These are phyloP conservation scores for Tinamus guttatus DNA, from an alignment of 2,113 vertebrate genomes.

Conservation along the genomic window DNA sequence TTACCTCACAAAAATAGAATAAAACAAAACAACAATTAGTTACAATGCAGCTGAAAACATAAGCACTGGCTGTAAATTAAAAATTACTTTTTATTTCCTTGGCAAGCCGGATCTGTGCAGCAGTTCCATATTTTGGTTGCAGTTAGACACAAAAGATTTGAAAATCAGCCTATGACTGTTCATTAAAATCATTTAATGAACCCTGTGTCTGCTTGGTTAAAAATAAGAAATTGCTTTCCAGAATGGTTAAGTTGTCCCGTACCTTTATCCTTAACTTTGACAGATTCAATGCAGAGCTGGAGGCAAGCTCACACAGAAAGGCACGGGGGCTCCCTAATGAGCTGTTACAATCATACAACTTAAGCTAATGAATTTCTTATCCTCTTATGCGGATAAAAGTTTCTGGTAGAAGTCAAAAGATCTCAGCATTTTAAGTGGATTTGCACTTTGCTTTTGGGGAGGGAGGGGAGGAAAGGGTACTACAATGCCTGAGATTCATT, in stretches of 20 bases:
- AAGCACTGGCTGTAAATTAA: slow-evolving; percentile 2
- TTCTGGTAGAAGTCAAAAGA: slow-evolving; percentile 44
- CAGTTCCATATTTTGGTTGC: slow-evolving; percentile 10
- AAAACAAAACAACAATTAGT: not conserved
- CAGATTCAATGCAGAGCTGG: not conserved
- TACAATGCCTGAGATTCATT: not conserved
- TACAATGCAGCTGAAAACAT: not conserved
- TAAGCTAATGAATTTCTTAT: slow-evolving; percentile 58
- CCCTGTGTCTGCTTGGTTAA: slow-evolving; percentile 21
- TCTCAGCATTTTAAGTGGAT: slow-evolving; percentile 16
- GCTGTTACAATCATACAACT: slow-evolving; percentile 27
- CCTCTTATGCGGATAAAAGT: slow-evolving; percentile 40
- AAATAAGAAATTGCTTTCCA: slow-evolving; percentile 27
- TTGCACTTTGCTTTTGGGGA: slow-evolving; percentile 8
- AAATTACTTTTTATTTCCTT: not conserved
- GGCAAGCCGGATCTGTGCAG: not conserved
- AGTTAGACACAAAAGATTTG: slow-evolving; percentile 12
- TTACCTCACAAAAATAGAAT: not conserved
- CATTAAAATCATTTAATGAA: slow-evolving; percentile 44
- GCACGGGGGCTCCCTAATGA: slow-evolving; percentile 36
- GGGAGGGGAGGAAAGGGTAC: not conserved
- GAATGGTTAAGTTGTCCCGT: slow-evolving; percentile 19
- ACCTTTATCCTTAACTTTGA: slow-evolving; percentile 51
- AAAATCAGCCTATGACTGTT: slow-evolving; percentile 14
- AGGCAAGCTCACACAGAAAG: not conserved